Conservation (phyloP, 2,888 invertebrate genomes). For the Drosophila villosipedis region DNA sequence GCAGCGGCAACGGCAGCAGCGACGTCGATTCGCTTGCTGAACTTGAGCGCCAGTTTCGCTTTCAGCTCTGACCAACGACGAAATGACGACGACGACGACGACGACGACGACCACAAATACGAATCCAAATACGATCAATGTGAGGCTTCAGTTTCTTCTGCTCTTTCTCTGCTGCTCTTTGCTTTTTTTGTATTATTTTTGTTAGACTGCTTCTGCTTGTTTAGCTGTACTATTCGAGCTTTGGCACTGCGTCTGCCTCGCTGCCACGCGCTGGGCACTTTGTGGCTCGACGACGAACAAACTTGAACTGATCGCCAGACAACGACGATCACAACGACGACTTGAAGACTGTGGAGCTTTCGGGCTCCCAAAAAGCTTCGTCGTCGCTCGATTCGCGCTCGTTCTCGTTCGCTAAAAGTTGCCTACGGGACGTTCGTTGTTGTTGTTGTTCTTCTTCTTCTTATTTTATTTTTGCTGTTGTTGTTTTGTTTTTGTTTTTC, state of each 20-base stretch:
- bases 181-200: slow-evolving; percentile 2
- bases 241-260: slow-evolving; percentile 19
- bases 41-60: slow-evolving; percentile 79
- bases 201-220: slow-evolving; percentile 17
- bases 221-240: slow-evolving; percentile 43
- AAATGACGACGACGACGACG: slow-evolving; percentile 3
- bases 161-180: slow-evolving; percentile 20
- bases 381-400: slow-evolving; percentile 44
- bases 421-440: slow-evolving; percentile 38
- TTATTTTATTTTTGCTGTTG: slow-evolving; percentile 1
- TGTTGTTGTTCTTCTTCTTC: neutral
- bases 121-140: slow-evolving; percentile 20
- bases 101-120: slow-evolving; percentile 25
- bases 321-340: slow-evolving; percentile 34
- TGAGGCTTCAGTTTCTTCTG: slow-evolving; percentile 44
- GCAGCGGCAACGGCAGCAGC: slow-evolving; percentile 24
- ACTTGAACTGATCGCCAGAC: slow-evolving; percentile 65
- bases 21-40: slow-evolving; percentile 67
- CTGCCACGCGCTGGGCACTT: slow-evolving; percentile 45
- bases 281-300: slow-evolving; percentile 64
- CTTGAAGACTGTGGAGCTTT: slow-evolving; percentile 63
- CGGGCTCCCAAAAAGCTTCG: slow-evolving; percentile 60
- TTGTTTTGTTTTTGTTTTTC: slow-evolving; percentile 18
- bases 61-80: slow-evolving; percentile 53
- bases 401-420: slow-evolving; percentile 43